These are phyloP conservation scores for Drosophila simulans DNA, from an alignment of 1,140 invertebrate species.

Conservation along the genomic window DNA sequence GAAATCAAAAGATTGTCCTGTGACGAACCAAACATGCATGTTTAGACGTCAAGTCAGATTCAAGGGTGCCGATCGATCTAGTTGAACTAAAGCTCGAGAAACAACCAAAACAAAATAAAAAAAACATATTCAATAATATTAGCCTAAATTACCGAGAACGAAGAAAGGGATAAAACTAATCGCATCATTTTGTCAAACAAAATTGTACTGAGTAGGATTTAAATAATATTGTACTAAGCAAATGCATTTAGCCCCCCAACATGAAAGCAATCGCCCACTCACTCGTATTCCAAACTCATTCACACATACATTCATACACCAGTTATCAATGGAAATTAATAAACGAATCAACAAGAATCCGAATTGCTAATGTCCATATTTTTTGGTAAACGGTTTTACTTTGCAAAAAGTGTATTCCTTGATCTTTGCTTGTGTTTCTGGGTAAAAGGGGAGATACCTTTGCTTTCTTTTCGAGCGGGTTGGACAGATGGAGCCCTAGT, in stretches of 20 bases:
- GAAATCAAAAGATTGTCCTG: background rate
- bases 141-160: conserved; percentile 50
- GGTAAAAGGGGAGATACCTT: background rate
- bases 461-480: background rate
- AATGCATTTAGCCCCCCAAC: conserved; percentile 59
- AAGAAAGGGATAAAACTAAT: conserved; percentile 11
- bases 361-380: conserved; percentile 4
- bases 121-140: conserved; percentile 38
- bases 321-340: conserved; percentile 14
- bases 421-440: background rate
- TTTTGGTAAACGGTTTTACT: no score
- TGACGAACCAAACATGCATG: conserved; percentile 10
- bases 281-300: conserved; percentile 10
- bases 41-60: conserved; percentile 21
- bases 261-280: conserved; percentile 7
- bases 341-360: conserved; percentile 14
- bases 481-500: conserved; percentile 8
- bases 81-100: conserved; percentile 66
- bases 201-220: conserved; percentile 77
- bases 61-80: conserved; percentile 46
- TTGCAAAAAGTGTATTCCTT: background rate
- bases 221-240: conserved; percentile 60
- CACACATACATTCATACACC: conserved; percentile 7
- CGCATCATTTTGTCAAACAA: conserved; percentile 46
- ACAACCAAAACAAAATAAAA: conserved; percentile 36